Evolutionary conservation across 2,888 invertebrate genomes (phyloP).

Genomic region (Criorhina ranunculi): DNA sequence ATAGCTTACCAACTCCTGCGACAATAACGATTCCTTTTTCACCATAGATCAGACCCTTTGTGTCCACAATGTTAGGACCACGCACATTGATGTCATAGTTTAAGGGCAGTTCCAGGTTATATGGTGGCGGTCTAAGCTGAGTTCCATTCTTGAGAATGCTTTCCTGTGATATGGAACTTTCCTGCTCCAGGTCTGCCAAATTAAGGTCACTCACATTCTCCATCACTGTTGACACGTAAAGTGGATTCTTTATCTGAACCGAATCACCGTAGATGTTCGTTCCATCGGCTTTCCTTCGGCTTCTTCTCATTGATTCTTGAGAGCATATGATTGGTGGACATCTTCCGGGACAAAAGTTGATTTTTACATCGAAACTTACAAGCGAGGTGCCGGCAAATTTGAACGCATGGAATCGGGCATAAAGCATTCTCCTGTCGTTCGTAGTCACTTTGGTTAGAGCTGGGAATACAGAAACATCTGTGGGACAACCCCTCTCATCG

Average conservation of each 20-base stretch:
- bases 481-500: slow-evolving; percentile 92
- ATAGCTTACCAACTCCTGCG: slow-evolving; percentile 86
- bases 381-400: slow-evolving; percentile 94
- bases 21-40: slow-evolving; percentile 86
- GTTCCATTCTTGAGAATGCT: slow-evolving; percentile 23
- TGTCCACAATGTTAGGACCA: slow-evolving; percentile 86
- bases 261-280: slow-evolving; percentile 66
- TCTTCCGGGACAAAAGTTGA: slow-evolving; percentile 90
- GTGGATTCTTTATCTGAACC: slow-evolving; percentile 81
- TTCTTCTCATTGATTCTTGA: slow-evolving; percentile 78
- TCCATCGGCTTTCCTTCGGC: slow-evolving; percentile 58
- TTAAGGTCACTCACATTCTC: slow-evolving; percentile 72
- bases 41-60: slow-evolving; percentile 86
- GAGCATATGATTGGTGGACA: slow-evolving; percentile 88
- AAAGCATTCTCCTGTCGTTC: slow-evolving; percentile 84
- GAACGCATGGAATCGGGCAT: slow-evolving; percentile 91
- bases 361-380: slow-evolving; percentile 92
- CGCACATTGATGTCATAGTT: slow-evolving; percentile 87
- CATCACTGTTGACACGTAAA: slow-evolving; percentile 82
- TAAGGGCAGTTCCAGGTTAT: slow-evolving; percentile 84
- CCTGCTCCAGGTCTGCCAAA: slow-evolving; percentile 7
- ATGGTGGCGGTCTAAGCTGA: slow-evolving; percentile 35
- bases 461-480: slow-evolving; percentile 87
- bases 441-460: slow-evolving; percentile 83
- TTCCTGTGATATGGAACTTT: slow-evolving; percentile 15